A percentile compares a stretch with the other conserved stretches of the same genome.
phyloP scores from a whole-genome alignment of 2,888 invertebrate genomes.

The Lasioglossum figueresi region DNA sequence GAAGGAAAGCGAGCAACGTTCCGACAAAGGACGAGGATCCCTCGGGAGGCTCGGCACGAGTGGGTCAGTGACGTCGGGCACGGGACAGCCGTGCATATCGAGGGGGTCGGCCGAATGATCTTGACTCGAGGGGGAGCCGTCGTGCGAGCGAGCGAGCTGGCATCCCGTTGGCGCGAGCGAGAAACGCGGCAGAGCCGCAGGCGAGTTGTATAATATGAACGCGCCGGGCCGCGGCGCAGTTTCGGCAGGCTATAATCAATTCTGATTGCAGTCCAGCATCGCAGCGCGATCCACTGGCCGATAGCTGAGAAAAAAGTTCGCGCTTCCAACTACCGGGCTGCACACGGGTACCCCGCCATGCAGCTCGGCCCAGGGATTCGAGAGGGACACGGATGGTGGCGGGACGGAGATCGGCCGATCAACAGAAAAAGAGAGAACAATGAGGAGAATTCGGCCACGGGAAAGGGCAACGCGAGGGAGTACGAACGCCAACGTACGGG shows the following conservation, averaged over 20 bases:
- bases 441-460: background rate
- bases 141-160: slow-evolving; percentile 15
- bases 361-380: background rate
- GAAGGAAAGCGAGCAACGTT: slow-evolving; percentile 35
- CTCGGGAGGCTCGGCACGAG: slow-evolving; percentile 61
- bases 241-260: slow-evolving; percentile 84
- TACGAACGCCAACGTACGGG: background rate
- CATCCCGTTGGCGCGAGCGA: slow-evolving; percentile 66
- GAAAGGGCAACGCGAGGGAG: background rate
- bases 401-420: background rate
- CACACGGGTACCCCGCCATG: slow-evolving; percentile 44
- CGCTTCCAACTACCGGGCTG: slow-evolving; percentile 80
- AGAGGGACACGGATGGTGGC: background rate
- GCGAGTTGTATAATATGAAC: slow-evolving; percentile 80
- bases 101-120: slow-evolving; percentile 48
- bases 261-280: slow-evolving; percentile 83
- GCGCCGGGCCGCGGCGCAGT: slow-evolving; percentile 78
- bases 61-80: slow-evolving; percentile 74
- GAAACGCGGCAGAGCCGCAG: slow-evolving; percentile 67
- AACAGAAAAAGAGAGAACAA: background rate
- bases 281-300: slow-evolving; percentile 81
- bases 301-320: slow-evolving; percentile 81
- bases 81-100: slow-evolving; percentile 64
- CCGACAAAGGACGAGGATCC: slow-evolving; percentile 57
- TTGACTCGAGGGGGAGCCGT: slow-evolving; percentile 74